phyloP scores from a whole-genome alignment of 2,888 invertebrate species.

The Caenorhabditis auriculariae region DNA sequence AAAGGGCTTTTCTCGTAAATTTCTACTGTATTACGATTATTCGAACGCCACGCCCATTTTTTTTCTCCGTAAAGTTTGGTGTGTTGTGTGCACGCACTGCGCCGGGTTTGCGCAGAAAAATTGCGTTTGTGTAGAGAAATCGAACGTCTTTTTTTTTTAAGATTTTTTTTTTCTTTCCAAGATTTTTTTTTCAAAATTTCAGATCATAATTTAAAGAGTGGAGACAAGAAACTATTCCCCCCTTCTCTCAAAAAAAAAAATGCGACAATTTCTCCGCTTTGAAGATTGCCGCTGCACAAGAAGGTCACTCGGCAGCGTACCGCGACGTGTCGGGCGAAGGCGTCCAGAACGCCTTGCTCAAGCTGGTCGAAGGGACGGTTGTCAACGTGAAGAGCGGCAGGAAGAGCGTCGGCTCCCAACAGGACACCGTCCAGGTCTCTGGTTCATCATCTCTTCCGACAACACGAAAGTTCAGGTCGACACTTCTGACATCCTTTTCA shows the following conservation, averaged over 20 bases:
- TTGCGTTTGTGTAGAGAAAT: too few relatives aligned
- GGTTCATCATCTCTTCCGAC: too few relatives aligned
- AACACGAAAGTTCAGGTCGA: conserved; percentile 97
- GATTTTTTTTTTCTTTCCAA: too few relatives aligned
- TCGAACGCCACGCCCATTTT: not conserved
- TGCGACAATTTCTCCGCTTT: too few relatives aligned
- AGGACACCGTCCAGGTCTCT: conserved; percentile 57
- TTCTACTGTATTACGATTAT: not conserved
- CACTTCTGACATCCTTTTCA: conserved; percentile 97
- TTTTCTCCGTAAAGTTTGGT: too few relatives aligned
- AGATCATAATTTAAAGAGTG: too few relatives aligned
- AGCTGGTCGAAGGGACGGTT: conserved; percentile 94
- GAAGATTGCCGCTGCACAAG: conserved; percentile 79
- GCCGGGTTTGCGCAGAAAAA: too few relatives aligned
- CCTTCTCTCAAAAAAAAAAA: too few relatives aligned
- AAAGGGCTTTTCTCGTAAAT: not conserved
- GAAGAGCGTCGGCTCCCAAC: conserved; percentile 51
- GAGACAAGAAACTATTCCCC: too few relatives aligned
- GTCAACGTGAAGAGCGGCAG: conserved; percentile 77
- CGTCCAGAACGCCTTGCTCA: conserved; percentile 80
- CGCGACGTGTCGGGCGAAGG: conserved; percentile 97
- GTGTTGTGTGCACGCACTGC: too few relatives aligned
- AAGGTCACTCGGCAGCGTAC: conserved; percentile 74
- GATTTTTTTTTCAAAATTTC: too few relatives aligned
- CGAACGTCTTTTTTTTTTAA: too few relatives aligned